A percentile compares a stretch with the other conserved stretches of the same genome.
Conservation (phyloP, 1,140 invertebrate species). For the Oreohelix idahoensis region DNA sequence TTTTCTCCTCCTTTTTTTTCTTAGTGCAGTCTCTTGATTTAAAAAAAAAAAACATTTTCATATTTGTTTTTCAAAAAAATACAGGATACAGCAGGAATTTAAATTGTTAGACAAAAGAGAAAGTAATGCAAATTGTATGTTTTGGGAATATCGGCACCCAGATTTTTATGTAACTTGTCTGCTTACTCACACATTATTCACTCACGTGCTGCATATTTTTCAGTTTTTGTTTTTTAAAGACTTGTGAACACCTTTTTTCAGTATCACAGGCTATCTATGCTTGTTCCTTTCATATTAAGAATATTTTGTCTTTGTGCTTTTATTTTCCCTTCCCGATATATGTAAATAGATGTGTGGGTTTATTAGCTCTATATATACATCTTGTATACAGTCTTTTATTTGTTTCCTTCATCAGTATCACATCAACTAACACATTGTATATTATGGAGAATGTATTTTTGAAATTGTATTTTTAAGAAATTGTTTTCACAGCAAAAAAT, state of each 20-base stretch:
- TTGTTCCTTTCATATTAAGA: neutral
- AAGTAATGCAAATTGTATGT: too few species aligned
- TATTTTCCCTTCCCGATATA: neutral
- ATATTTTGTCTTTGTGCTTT: neutral
- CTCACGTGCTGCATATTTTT: neutral
- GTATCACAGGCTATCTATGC: neutral
- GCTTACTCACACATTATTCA: neutral
- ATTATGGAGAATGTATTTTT: constrained; percentile 16
- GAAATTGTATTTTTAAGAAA: neutral
- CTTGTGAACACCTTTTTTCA: neutral
- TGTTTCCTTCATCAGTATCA: constrained; percentile 20
- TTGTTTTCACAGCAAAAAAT: too few species aligned
- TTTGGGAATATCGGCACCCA: too few species aligned
- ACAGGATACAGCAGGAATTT: too few species aligned
- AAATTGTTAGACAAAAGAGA: too few species aligned
- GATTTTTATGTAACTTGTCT: neutral
- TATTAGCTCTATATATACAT: constrained; percentile 25
- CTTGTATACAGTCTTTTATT: neutral
- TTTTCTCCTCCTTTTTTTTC: too few species aligned
- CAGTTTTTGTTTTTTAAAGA: too few species aligned
- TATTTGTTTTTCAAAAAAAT: too few species aligned
- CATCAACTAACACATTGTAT: constrained; percentile 34
- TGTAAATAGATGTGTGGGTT: constrained; percentile 39
- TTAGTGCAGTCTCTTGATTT: too few species aligned
- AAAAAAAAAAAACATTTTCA: too few species aligned